phyloP scores from a whole-genome alignment of 2,113 vertebrate species.

The Ammospiza caudacuta region DNA sequence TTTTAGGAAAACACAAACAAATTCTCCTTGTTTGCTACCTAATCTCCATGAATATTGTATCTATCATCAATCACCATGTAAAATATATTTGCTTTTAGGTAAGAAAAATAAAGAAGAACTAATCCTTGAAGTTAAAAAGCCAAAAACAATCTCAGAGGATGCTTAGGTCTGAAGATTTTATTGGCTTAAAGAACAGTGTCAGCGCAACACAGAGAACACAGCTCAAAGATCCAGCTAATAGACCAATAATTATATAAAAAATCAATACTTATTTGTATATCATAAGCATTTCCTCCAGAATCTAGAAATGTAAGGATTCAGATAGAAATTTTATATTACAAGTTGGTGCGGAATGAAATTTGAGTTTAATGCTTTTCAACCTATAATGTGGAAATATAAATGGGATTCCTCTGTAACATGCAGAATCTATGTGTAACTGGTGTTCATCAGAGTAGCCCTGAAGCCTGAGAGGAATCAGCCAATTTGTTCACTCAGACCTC shows the following conservation, averaged over 20 bases:
- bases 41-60: neutral
- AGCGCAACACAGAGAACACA: neutral
- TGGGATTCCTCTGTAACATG: neutral
- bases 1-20: neutral
- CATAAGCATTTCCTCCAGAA: neutral
- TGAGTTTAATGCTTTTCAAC: neutral
- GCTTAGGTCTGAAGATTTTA: neutral
- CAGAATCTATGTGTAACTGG: neutral
- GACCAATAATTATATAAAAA: neutral
- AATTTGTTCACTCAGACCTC: neutral
- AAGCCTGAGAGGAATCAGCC: neutral
- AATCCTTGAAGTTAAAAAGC: neutral
- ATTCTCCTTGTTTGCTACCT: slow-evolving; percentile 4
- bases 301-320: neutral
- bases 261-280: neutral
- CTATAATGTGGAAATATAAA: neutral
- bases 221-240: neutral
- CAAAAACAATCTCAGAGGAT: neutral
- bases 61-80: slow-evolving; percentile 9
- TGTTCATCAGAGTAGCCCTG: neutral
- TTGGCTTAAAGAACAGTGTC: neutral
- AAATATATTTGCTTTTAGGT: slow-evolving; percentile 36
- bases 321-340: neutral
- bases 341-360: neutral
- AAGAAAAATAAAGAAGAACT: neutral